A percentile compares a stretch with the other conserved stretches of the same genome.
Conservation (phyloP, 2,797 vertebrate genomes). For the Fringilla coelebs region DNA sequence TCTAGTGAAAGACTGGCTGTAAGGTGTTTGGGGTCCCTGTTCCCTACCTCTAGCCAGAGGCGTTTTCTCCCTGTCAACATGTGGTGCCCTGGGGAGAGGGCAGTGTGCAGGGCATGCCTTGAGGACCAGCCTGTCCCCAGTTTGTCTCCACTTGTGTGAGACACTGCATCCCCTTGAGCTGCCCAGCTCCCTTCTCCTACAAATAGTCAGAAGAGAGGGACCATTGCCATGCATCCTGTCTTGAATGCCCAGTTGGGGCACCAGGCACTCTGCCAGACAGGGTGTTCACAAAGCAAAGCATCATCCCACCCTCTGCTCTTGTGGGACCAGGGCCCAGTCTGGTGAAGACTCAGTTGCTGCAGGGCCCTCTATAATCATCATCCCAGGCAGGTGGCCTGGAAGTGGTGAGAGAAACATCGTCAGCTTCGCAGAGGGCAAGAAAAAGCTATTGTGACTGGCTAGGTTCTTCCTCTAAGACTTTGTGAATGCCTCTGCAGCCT, state of each 20-base stretch:
- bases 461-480: not conserved
- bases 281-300: not conserved
- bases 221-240: accelerated
- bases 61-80: not conserved
- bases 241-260: not conserved
- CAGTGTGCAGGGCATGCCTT: not conserved
- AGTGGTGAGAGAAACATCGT: not conserved
- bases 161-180: not conserved
- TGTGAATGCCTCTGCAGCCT: not conserved
- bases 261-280: not conserved
- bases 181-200: not conserved
- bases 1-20: not conserved
- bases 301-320: not conserved
- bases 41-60: not conserved
- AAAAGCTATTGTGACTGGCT: not conserved
- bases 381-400: not conserved
- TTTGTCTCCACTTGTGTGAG: not conserved
- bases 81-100: not conserved
- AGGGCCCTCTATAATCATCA: not conserved
- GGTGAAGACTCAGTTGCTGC: not conserved
- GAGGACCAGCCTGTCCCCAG: not conserved
- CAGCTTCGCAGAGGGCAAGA: not conserved
- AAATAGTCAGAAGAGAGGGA: not conserved
- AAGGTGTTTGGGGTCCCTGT: not conserved
- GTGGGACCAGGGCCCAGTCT: not conserved